Conservation (phyloP, 30 jellyfish, hydroid and myxozoan genomes). For the Aurelia sp. region DNA sequence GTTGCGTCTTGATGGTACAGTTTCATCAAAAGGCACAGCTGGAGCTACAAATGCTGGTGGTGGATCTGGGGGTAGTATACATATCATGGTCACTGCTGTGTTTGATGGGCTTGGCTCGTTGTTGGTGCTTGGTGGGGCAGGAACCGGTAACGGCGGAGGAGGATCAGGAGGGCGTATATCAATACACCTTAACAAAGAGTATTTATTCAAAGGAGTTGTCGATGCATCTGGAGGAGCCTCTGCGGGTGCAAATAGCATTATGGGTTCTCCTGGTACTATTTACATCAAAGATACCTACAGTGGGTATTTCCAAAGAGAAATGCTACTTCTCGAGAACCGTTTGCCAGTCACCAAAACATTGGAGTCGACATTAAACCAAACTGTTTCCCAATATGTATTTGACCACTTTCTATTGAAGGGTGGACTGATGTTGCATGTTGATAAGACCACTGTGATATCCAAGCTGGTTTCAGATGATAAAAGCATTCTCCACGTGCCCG, state of each 20-base stretch:
- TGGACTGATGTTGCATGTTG: conserved; percentile 33
- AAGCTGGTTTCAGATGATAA: conserved; percentile 43
- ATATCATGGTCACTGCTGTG: conserved; percentile 4
- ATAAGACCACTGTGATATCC: conserved; percentile 25
- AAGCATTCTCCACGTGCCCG: conserved; percentile 59
- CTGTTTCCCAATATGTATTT: conserved; percentile 22
- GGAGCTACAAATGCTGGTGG: conserved; percentile 67
- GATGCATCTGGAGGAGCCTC: conserved; percentile 63
- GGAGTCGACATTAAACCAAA: conserved; percentile 29
- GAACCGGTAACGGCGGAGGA: conserved; percentile 61
- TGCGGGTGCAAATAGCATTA: neutral
- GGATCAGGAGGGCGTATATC: conserved; percentile 71
- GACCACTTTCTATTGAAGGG: conserved; percentile 45
- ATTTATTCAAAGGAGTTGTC: conserved; percentile 29
- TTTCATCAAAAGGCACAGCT: conserved; percentile 44
- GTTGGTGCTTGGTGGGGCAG: conserved; percentile 49
- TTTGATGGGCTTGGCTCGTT: conserved; percentile 53
- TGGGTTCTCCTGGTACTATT: conserved; percentile 66
- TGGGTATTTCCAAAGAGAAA: conserved; percentile 25
- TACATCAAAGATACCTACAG: conserved; percentile 40
- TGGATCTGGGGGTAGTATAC: conserved; percentile 69
- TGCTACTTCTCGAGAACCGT: conserved; percentile 28
- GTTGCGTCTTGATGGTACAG: conserved; percentile 32
- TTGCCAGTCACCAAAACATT: neutral
- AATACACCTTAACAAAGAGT: conserved; percentile 6